A percentile compares a stretch with the other conserved stretches of the same genome.
phyloP scores from a whole-genome alignment of 2,888 invertebrate genomes.

The Lampropteryx suffumata region DNA sequence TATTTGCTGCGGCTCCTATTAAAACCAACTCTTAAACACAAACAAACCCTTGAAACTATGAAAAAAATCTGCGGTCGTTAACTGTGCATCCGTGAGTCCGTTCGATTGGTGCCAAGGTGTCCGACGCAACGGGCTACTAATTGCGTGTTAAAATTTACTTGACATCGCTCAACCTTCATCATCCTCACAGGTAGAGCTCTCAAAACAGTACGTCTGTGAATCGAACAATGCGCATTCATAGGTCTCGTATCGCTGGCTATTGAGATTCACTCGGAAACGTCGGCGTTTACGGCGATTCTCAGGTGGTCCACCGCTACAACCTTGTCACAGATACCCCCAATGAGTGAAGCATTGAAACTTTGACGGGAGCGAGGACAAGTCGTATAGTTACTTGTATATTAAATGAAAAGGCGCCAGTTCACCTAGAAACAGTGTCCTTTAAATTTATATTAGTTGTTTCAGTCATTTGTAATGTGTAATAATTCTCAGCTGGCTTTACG shows the following conservation, averaged over 20 bases:
- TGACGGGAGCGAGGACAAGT: conserved; percentile 66
- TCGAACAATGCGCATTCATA: conserved; percentile 45
- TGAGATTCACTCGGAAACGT: conserved; percentile 64
- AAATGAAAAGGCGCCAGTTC: conserved; percentile 43
- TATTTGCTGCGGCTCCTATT: conserved; percentile 46
- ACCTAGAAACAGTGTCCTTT: conserved; percentile 10
- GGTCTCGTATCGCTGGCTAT: conserved; percentile 46
- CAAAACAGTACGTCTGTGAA: conserved; percentile 35
- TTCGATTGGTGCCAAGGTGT: conserved; percentile 75
- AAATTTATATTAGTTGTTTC: conserved; percentile 13
- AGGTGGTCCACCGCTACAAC: conserved; percentile 69
- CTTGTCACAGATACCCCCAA: conserved; percentile 76
- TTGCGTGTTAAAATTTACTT: conserved; percentile 80
- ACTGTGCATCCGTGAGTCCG: conserved; percentile 55
- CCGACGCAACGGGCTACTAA: conserved; percentile 66
- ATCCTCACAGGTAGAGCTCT: conserved; percentile 52
- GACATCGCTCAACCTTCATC: conserved; percentile 74
- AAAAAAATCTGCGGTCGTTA: conserved; percentile 35
- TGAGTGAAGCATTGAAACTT: conserved; percentile 64
- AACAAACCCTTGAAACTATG: conserved; percentile 34
- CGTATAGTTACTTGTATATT: conserved; percentile 57
- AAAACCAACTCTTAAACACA: conserved; percentile 37
- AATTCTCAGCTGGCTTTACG: conserved; percentile 6
- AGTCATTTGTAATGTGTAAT: conserved; percentile 11
- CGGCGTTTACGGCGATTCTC: conserved; percentile 65